Evolutionary conservation across 1,140 invertebrate genomes (phyloP).

Genomic region (Ips typographus): DNA sequence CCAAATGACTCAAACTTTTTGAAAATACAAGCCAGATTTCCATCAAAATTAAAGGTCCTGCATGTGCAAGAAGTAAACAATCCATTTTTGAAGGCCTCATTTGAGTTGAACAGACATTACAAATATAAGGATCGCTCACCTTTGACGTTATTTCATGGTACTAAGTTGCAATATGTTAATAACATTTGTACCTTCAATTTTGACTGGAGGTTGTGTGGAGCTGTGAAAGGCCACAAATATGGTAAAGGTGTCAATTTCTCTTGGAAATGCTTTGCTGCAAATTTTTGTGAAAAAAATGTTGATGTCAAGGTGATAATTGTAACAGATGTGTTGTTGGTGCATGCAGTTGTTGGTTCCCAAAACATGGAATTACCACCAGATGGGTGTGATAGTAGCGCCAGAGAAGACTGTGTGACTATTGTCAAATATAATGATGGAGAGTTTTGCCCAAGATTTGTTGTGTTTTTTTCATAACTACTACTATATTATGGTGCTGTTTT

Average conservation of each 20-base stretch:
- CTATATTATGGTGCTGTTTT: too few relatives aligned
- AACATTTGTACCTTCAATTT: slow-evolving; percentile 46
- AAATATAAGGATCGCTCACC: slow-evolving; percentile 24
- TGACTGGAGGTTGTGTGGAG: slow-evolving; percentile 44
- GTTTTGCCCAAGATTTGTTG: slow-evolving; percentile 47
- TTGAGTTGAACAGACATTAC: slow-evolving; percentile 8
- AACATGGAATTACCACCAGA: slow-evolving; percentile 30
- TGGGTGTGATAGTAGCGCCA: slow-evolving; percentile 42
- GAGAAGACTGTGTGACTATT: slow-evolving; percentile 33
- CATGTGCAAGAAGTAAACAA: slow-evolving; percentile 15
- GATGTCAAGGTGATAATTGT: slow-evolving; percentile 42
- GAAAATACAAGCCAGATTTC: slow-evolving; percentile 12
- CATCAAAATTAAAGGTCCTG: slow-evolving; percentile 4
- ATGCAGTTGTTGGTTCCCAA: slow-evolving; percentile 10
- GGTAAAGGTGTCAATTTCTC: slow-evolving; percentile 47
- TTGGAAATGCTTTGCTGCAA: slow-evolving; percentile 42
- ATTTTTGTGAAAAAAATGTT: slow-evolving; percentile 42
- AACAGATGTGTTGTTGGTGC: slow-evolving; percentile 30
- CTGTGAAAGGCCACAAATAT: slow-evolving; percentile 39
- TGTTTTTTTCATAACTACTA: slow-evolving; percentile 31
- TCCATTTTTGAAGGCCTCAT: slow-evolving; percentile 19
- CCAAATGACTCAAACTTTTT: slow-evolving; percentile 3
- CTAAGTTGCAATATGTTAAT: slow-evolving; percentile 34
- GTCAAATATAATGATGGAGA: slow-evolving; percentile 49
- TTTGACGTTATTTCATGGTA: slow-evolving; percentile 45